Evolutionary conservation across 2,888 invertebrate species (phyloP), one percentile per base, ranked within the genome.

Genomic region (Polydrusus tereticollis): DNA sequence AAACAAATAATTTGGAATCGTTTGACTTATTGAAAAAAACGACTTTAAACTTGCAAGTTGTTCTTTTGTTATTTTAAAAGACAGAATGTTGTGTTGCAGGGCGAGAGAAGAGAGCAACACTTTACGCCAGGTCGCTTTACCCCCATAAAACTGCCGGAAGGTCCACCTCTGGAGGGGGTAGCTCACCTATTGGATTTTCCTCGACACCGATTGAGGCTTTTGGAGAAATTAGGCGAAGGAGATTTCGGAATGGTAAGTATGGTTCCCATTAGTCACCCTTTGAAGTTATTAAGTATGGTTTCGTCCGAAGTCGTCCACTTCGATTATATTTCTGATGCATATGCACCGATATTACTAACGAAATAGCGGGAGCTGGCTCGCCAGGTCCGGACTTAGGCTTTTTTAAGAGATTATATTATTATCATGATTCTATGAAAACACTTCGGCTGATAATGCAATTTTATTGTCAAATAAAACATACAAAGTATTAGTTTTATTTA

Each of bases 161-260:
- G 90, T 65, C 89, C 89, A 82, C 90, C 91, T 82, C 88, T 90
- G 85, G 90, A 90, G 85, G 89, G 89, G 75, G 89, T 90, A 80
- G 89, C 90, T 82, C 89, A 90, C 83, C 89, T 93, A 83, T 88
- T 92, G 80, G 94, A 95, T 83, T 92, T 95, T 84, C 94, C 95
- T 78, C 89, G 94, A 83, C 94, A 94, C 86, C 90, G 93, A 85
- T 89, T 96, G 81, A 88, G 94, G 83, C 92, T 94, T 79, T 87
- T 95, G 75, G 93, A 95, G 84, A 94, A 94, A 84, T 89, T 96
- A 60, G 96, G 95, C 74, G 95, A 95, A 86, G 95, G 95, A 77
- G 92, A 93, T 78, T 95, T 94, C 84, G 95, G 95, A 82, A 93
- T 92, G 89, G 95, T 95, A 83, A 90, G 90, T n/a, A n/a, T n/a